Conservation (phyloP, 2,888 invertebrate species). For the Amiota minor region DNA sequence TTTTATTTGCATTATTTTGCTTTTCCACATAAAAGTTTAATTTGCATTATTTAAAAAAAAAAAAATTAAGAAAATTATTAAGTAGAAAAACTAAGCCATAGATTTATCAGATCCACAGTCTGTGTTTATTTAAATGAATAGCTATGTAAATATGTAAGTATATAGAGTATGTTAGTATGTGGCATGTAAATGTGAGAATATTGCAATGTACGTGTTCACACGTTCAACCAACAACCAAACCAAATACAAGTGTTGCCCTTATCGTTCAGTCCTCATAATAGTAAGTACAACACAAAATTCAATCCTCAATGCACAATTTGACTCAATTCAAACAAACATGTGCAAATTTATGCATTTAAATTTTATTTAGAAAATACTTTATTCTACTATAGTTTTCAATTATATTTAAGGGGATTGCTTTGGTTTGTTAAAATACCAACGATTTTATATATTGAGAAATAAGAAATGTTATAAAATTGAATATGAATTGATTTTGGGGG, state of each 20-base stretch:
- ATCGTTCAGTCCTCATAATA: not conserved
- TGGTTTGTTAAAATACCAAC: no score
- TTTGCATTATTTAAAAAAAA: not conserved
- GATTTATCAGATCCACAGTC: no score
- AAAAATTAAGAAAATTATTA: not conserved
- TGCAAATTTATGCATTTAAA: slow-evolving; percentile 57
- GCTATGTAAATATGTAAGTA: not conserved
- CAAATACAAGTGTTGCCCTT: slow-evolving; percentile 8
- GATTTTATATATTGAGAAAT: not conserved
- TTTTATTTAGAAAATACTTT: slow-evolving; percentile 45
- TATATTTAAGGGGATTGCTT: slow-evolving; percentile 22
- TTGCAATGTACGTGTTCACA: slow-evolving; percentile 17
- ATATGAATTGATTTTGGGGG: not conserved
- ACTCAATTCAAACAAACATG: slow-evolving; percentile 7
- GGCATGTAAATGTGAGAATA: not conserved
- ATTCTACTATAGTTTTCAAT: slow-evolving; percentile 51
- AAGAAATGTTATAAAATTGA: not conserved
- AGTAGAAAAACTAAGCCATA: no score
- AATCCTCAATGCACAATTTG: not conserved
- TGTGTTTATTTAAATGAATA: not conserved
- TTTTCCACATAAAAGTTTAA: not conserved
- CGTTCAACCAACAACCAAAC: slow-evolving; percentile 6
- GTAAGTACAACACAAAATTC: not conserved
- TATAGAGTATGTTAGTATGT: not conserved
- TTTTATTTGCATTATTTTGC: not conserved